Percentiles rank a stretch among this genome's conserved stretches.
phyloP scores from a whole-genome alignment of 2,888 invertebrate species.

The Metellina segmentata region DNA sequence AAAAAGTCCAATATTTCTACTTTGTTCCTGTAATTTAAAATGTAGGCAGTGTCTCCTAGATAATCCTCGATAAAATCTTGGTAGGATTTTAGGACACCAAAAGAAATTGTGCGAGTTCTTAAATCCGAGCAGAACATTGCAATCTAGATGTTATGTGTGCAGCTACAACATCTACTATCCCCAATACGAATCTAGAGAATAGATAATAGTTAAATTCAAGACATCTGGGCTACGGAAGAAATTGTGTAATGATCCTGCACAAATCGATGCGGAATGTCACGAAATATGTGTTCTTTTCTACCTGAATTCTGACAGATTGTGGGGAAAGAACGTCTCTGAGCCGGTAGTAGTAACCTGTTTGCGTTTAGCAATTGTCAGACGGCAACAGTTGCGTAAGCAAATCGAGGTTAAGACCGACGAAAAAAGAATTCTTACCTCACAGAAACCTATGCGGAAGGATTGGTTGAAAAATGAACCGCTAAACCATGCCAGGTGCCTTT shows the following conservation, averaged over 20 bases:
- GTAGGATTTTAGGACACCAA: neutral
- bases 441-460: neutral
- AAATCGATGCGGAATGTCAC: neutral
- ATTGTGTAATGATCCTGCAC: too few relatives aligned
- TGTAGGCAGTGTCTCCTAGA: neutral
- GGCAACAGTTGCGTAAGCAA: conserved; percentile 22
- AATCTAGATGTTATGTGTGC: too few relatives aligned
- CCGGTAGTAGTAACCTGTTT: conserved; percentile 48
- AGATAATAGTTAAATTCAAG: too few relatives aligned
- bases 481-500: neutral
- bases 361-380: conserved; percentile 5
- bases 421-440: conserved; percentile 19
- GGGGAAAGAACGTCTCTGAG: neutral
- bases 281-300: neutral
- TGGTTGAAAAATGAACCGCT: neutral
- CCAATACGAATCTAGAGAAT: too few relatives aligned
- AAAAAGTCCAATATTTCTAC: too few relatives aligned
- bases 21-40: neutral
- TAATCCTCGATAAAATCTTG: neutral
- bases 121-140: neutral
- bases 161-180: too few relatives aligned
- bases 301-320: neutral
- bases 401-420: conserved; percentile 45
- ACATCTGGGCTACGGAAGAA: too few relatives aligned
- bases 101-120: neutral